These are phyloP conservation scores for Drosophila simulans DNA, from an alignment of 1,140 invertebrate genomes.

Conservation along the genomic window DNA sequence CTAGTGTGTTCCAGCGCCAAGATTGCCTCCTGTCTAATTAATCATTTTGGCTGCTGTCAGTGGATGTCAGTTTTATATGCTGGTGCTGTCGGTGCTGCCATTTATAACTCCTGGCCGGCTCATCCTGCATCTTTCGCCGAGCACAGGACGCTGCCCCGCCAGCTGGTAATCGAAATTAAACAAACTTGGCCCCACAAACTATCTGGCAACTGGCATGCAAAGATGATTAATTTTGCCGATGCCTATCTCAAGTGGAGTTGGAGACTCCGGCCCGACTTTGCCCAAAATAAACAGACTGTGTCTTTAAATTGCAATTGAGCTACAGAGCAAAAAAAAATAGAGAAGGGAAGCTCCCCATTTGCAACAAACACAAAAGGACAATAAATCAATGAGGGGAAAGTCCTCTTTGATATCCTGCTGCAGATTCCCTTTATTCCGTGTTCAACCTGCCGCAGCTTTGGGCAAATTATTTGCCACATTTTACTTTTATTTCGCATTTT, in stretches of 20 bases:
- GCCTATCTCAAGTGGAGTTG: conserved; percentile 37
- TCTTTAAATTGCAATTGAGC: conserved; percentile 57
- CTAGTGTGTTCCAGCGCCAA: not conserved
- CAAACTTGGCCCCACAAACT: conserved; percentile 70
- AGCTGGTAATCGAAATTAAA: conserved; percentile 66
- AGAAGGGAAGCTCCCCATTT: not conserved
- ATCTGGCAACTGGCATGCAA: conserved; percentile 51
- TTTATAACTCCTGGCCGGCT: conserved; percentile 52
- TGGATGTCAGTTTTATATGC: conserved; percentile 82
- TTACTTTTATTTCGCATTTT: conserved; percentile 60
- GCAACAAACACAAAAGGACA: conserved; percentile 43
- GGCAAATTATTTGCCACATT: conserved; percentile 83
- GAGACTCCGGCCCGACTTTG: conserved; percentile 4
- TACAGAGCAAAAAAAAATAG: not conserved
- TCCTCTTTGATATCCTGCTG: conserved; percentile 72
- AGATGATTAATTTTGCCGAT: conserved; percentile 67
- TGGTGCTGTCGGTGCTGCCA: conserved; percentile 76
- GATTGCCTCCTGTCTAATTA: conserved; percentile 52
- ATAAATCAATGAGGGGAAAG: conserved; percentile 75
- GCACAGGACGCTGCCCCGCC: conserved; percentile 50
- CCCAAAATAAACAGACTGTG: conserved; percentile 36
- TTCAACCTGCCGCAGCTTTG: conserved; percentile 81
- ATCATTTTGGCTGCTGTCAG: conserved; percentile 69
- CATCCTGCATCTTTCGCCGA: conserved; percentile 30
- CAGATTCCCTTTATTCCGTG: conserved; percentile 15